Conservation (phyloP, 2,113 vertebrate species). For the Bubo scandiacus region DNA sequence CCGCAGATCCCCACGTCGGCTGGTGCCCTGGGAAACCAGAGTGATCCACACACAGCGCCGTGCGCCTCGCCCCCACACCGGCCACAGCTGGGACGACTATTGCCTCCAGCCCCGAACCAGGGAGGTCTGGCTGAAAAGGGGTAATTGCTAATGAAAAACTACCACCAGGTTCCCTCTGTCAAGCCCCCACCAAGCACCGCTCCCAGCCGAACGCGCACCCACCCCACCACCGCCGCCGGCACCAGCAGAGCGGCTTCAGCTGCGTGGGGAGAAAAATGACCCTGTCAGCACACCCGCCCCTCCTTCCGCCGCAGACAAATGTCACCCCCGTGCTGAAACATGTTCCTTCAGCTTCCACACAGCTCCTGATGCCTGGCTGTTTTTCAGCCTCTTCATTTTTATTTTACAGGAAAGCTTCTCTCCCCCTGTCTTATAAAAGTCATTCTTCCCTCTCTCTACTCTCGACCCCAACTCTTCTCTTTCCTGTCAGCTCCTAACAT, state of each 20-base stretch:
- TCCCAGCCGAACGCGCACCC: neutral
- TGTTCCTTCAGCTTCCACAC: neutral
- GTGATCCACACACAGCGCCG: fast-evolving
- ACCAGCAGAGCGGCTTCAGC: neutral
- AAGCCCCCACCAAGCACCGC: neutral
- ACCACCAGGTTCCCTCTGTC: neutral
- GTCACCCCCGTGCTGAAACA: neutral
- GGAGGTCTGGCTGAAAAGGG: neutral
- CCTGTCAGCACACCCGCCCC: neutral
- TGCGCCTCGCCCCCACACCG: fast-evolving
- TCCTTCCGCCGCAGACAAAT: neutral
- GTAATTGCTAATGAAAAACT: neutral
- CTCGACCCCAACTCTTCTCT: neutral
- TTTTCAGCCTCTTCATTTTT: neutral
- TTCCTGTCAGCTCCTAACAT: neutral
- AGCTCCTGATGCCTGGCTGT: neutral
- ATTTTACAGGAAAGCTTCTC: neutral
- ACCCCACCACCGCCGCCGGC: neutral
- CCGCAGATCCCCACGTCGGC: neutral
- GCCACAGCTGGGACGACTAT: neutral
- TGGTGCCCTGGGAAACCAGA: neutral
- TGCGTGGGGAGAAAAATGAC: neutral
- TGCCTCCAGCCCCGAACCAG: fast-evolving
- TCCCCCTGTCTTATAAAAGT: neutral
- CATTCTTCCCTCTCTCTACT: neutral